Evolutionary conservation across 2,888 invertebrate genomes (phyloP), one percentile per base, ranked within the genome.

Genomic region (Eulithis prunata): DNA sequence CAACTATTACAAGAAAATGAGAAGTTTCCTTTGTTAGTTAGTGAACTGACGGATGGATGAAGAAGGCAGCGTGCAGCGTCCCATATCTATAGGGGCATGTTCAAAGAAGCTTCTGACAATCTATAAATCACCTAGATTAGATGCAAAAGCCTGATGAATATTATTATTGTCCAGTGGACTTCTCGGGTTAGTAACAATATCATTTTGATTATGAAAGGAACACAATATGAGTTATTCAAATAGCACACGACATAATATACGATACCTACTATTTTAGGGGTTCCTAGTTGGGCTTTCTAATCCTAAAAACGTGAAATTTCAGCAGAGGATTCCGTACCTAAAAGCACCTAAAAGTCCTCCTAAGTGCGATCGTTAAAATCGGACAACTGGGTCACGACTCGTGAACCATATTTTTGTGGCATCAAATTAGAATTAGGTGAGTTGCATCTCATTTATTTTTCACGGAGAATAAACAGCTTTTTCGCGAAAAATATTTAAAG

Each of bases 371-470:
- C 72, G 69, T 69, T 72, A 68, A 70, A 72, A 68, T 66, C 70
- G 65, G 65, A 69, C 67, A 72, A 72, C 72, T 72, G 66, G 72
- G 72, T 72, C 70, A 72, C 64, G 55, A 64, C 59, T 67, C 66
- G 68, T 12, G 51, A 52, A 59, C 57, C 61, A 65, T 56, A 70
- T 64, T 68, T 68, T 69, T 70, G 68, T 69, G 66, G 64, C 66
- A 64, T 58, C 55, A 56, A 60, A 64, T 64, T 56, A 64, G 60
- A 64, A 55, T 64, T 58, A 63, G 57, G 62, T 52, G 36, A 46
- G 45, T 46, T 52, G 54, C 58, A 55, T 54, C 58, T 41, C 36
- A 54, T 58, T 64, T 58, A 55, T 59, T 59, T 52, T 61, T 57
- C 4, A 36, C 47, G 32, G 11, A 51, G 28, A 59, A 59, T 59